Evolutionary conservation across 2,797 vertebrate genomes (phyloP), one percentile per base, ranked within the genome.

Genomic region (Micromesistius poutassou): DNA sequence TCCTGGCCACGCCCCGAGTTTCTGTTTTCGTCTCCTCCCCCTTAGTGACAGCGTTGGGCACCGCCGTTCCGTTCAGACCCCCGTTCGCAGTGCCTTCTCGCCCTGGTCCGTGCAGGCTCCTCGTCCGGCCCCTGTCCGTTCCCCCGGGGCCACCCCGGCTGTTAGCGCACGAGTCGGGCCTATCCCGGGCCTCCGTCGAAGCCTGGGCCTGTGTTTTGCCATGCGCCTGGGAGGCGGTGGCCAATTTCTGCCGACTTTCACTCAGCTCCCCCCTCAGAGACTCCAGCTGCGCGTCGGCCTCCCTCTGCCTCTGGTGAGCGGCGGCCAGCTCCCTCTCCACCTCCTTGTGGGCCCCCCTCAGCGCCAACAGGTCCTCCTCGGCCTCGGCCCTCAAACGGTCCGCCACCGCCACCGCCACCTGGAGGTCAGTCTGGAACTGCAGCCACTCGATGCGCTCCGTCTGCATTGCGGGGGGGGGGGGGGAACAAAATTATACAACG

Each of bases 351-450:
- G 86, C 85, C 2, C 73, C 73, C 66, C 87, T 85, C 33, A 94
- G 85, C 0, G 50, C 74, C 0, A 71, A 74, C 70, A 95, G 82
- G 78, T 94, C 94, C 35, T 95, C 94, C 36, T 95, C 93, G 0
- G 93, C 91, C 80, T 95, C 94, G 0, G 86, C 90, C 70, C 93
- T 87, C 77, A 95, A 84, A 8, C 94, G 90, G 81, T 95, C 94
- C 0, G 94, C 94, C 71, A 95, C 94, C 0, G 94, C 85, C 28
- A 95, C 92, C 0, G 94, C 94, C 88, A 95, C 94, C 90, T 95
- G 94, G 14, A 95, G 90, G 89, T 95, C 94, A 1, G 93, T 87
- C 89, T 95, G 94, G 88, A 95, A 95, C 88, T 95, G 94, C 80
- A 91, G 85, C 94, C 94, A 95, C 78, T 95, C 94, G 1, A 77